Percentiles rank a stretch among this genome's conserved stretches.
Evolutionary conservation across 2,888 invertebrate species (phyloP).

Genomic region (Helicoverpa assulta): DNA sequence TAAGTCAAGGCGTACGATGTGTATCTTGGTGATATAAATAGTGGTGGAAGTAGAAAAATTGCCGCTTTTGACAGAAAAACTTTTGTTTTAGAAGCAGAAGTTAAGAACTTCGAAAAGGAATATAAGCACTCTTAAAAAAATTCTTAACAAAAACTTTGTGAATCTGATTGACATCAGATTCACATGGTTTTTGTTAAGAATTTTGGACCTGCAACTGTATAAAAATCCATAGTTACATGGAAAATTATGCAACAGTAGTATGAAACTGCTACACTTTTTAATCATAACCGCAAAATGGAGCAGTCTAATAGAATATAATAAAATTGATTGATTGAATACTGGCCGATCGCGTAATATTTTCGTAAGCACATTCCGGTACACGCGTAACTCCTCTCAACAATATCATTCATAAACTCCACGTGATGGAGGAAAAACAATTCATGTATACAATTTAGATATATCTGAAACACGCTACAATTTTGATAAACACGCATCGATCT

Average conservation of each 20-base stretch:
- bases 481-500: slow-evolving; percentile 19
- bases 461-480: slow-evolving; percentile 29
- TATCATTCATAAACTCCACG: slow-evolving; percentile 26
- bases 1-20: slow-evolving; percentile 10
- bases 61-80: background rate
- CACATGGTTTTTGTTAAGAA: no score
- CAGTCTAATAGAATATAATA: background rate
- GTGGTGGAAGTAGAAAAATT: background rate
- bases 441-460: slow-evolving; percentile 6
- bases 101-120: background rate
- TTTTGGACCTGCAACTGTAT: no score
- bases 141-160: background rate
- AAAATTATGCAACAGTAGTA: background rate
- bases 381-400: background rate
- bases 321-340: background rate
- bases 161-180: no score
- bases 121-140: no score
- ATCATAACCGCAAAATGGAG: background rate
- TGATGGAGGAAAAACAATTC: slow-evolving; percentile 4
- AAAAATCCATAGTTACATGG: no score
- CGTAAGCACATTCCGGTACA: background rate
- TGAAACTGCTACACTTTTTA: background rate
- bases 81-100: background rate
- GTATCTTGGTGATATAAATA: background rate
- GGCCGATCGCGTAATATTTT: background rate